phyloP scores from a whole-genome alignment of 2,797 vertebrate species.

The Pseudomugil gertrudae region DNA sequence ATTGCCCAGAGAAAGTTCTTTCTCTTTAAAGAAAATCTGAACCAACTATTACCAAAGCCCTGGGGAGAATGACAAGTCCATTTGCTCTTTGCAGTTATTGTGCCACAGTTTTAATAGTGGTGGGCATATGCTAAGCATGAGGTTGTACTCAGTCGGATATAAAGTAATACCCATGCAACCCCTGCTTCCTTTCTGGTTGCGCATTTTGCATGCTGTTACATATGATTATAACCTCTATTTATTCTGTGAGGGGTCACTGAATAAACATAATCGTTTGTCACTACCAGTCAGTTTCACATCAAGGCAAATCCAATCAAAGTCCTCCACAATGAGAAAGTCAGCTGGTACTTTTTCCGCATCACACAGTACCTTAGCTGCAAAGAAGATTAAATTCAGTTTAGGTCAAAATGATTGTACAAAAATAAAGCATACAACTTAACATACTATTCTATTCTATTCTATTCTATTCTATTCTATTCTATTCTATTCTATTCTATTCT shows the following conservation, averaged over 20 bases:
- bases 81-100: conserved; percentile 35
- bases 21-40: conserved; percentile 66
- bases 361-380: neutral
- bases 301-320: conserved; percentile 13
- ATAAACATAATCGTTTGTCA: conserved; percentile 60
- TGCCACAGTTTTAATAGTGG: conserved; percentile 45
- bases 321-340: conserved; percentile 7
- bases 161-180: conserved; percentile 30
- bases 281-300: conserved; percentile 48
- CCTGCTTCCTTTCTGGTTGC: conserved; percentile 18
- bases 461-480: no score
- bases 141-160: conserved; percentile 45
- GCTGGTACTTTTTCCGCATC: neutral
- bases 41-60: conserved; percentile 62
- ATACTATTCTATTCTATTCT: no score
- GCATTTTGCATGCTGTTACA: conserved; percentile 37
- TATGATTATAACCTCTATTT: conserved; percentile 61
- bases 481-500: no score
- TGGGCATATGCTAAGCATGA: conserved; percentile 56
- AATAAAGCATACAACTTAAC: no score
- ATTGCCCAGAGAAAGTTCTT: conserved; percentile 69
- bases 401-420: no score
- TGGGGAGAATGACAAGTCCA: conserved; percentile 54
- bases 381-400: neutral
- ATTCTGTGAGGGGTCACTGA: conserved; percentile 46